A percentile compares a stretch with the other conserved stretches of the same genome.
phyloP scores from a whole-genome alignment of 1,140 invertebrate genomes.

The Aporrectodea caliginosa region DNA sequence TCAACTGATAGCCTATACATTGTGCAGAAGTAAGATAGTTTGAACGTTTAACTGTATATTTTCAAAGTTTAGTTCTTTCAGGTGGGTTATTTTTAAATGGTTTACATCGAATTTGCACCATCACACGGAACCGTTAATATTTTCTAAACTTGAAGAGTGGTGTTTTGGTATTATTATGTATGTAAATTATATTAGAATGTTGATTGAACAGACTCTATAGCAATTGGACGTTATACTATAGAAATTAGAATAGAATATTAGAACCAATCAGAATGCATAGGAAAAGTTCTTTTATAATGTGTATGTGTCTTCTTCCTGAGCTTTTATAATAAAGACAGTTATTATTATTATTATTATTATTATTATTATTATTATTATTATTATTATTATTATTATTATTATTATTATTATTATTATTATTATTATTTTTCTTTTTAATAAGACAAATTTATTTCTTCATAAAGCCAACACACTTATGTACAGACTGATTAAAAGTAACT shows the following conservation, averaged over 20 bases:
- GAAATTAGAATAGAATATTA: not conserved
- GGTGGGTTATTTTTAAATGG: too few relatives aligned
- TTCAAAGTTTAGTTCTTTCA: too few relatives aligned
- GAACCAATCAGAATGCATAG: not conserved
- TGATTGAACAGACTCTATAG: not conserved
- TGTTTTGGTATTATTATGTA: not conserved
- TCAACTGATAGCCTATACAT: too few relatives aligned
- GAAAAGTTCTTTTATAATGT: not conserved
- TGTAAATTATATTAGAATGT: too few relatives aligned
- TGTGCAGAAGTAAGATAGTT: too few relatives aligned
- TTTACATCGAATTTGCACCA: too few relatives aligned
- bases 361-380: not conserved
- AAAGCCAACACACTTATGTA: too few relatives aligned
- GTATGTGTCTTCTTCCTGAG: not conserved
- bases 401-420: slow-evolving; percentile 12
- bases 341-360: not conserved
- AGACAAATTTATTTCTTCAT: too few relatives aligned
- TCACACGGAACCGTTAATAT: too few relatives aligned
- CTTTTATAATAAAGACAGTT: not conserved
- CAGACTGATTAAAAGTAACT: too few relatives aligned
- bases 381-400: not conserved
- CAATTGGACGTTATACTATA: not conserved
- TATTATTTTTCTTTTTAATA: slow-evolving; percentile 13
- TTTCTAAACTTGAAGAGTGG: not conserved
- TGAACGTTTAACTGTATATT: too few relatives aligned